Conservation (phyloP, 92 coral and sea anemone genomes). For the Actinostola sp. region DNA sequence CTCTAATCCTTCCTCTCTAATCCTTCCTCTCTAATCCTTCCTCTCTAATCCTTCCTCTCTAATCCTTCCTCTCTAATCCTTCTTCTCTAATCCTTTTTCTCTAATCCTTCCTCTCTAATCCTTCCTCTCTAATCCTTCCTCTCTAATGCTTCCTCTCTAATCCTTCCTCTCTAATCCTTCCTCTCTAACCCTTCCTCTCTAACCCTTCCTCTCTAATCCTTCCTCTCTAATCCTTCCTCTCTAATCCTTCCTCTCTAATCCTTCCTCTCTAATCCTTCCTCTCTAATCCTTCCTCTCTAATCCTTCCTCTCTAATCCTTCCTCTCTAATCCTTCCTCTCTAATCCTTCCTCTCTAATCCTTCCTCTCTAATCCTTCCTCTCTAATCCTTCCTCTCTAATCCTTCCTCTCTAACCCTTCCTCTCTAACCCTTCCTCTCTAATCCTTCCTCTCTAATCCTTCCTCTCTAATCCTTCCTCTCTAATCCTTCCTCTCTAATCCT, state of each 20-base stretch:
- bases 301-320: background rate
- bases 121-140: background rate
- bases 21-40: background rate
- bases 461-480: background rate
- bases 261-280: background rate
- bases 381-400: background rate
- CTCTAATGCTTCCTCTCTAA: background rate
- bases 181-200: background rate
- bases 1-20: background rate
- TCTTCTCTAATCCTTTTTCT: background rate
- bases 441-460: background rate
- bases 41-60: background rate
- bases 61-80: background rate
- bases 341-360: background rate
- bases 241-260: background rate
- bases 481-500: background rate
- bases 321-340: background rate
- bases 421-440: background rate
- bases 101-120: background rate
- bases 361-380: background rate
- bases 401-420: background rate
- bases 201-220: background rate
- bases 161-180: background rate
- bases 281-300: background rate
- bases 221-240: background rate